A percentile compares a stretch with the other conserved stretches of the same genome.
Evolutionary conservation across 1,140 invertebrate species (phyloP).

Genomic region (Acarapis woodi): DNA sequence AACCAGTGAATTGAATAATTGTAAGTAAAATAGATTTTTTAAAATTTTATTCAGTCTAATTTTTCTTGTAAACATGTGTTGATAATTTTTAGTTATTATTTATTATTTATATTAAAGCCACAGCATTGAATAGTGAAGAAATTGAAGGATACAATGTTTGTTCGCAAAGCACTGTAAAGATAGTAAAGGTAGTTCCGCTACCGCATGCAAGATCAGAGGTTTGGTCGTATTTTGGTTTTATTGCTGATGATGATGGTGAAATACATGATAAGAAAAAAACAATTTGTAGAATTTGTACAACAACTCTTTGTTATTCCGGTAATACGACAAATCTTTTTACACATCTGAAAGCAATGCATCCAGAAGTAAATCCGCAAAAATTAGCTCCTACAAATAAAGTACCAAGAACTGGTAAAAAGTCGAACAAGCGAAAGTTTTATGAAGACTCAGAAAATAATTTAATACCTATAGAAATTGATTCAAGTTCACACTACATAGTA

Average conservation of each 20-base stretch:
- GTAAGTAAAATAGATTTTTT: too few relatives aligned
- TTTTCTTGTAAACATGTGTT: too few relatives aligned
- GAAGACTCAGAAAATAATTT: not conserved
- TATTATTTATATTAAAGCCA: too few relatives aligned
- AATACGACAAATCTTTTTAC: constrained; percentile 11
- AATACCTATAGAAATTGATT: too few relatives aligned
- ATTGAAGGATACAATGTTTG: too few relatives aligned
- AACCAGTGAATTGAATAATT: too few relatives aligned
- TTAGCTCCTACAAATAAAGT: constrained; percentile 4
- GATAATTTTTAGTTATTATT: too few relatives aligned
- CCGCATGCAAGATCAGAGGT: constrained; percentile 10
- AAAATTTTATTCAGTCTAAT: too few relatives aligned
- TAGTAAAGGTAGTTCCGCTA: constrained; percentile 8
- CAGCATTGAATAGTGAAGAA: too few relatives aligned
- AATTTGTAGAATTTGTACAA: constrained; percentile 9
- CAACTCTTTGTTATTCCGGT: constrained; percentile 10
- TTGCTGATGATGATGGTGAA: constrained; percentile 10
- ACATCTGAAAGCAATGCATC: constrained; percentile 13
- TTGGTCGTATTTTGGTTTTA: constrained; percentile 11
- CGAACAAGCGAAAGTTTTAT: not conserved
- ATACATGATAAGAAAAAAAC: constrained; percentile 10
- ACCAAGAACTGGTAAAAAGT: not conserved
- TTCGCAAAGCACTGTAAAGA: too few relatives aligned
- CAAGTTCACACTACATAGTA: too few relatives aligned
- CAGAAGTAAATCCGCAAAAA: constrained; percentile 7